Evolutionary conservation across 1,140 invertebrate species (phyloP).

Genomic region (Aphaenogaster ashmeadi): DNA sequence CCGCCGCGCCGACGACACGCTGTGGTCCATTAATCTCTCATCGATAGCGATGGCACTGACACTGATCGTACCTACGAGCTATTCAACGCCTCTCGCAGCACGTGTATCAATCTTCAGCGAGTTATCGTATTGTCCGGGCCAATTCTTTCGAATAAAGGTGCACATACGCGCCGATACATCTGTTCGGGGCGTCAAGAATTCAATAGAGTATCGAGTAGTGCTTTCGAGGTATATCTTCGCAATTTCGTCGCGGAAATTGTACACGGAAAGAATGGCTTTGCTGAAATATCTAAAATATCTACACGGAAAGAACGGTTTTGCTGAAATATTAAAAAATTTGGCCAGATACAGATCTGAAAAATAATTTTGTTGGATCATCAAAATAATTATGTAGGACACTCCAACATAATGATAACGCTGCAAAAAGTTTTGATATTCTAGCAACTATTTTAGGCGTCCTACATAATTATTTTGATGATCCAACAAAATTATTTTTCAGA

Average conservation of each 20-base stretch:
- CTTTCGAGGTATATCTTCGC: neutral
- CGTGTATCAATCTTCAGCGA: constrained; percentile 39
- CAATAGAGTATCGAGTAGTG: neutral
- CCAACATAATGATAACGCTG: too few relatives aligned
- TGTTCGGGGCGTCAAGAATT: constrained; percentile 14
- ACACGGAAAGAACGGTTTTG: too few relatives aligned
- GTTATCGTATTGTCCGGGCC: neutral
- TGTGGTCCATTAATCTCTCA: constrained; percentile 60
- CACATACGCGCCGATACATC: neutral
- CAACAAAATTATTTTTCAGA: too few relatives aligned
- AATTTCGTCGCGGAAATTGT: neutral
- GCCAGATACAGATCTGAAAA: too few relatives aligned
- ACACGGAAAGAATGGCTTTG: too few relatives aligned
- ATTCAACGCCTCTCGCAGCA: constrained; percentile 27
- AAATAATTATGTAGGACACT: too few relatives aligned
- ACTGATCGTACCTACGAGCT: constrained; percentile 17
- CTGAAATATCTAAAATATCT: too few relatives aligned
- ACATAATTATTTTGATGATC: too few relatives aligned
- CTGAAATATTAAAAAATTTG: too few relatives aligned
- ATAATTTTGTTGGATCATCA: too few relatives aligned
- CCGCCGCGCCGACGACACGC: constrained; percentile 34
- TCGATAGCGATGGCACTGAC: constrained; percentile 40
- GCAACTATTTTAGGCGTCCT: too few relatives aligned
- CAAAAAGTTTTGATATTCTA: too few relatives aligned
- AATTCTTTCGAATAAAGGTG: constrained; percentile 9